Evolutionary conservation across 2,888 invertebrate genomes (phyloP), one percentile per base, ranked within the genome.

Genomic region (Leptinotarsa peninsularis): DNA sequence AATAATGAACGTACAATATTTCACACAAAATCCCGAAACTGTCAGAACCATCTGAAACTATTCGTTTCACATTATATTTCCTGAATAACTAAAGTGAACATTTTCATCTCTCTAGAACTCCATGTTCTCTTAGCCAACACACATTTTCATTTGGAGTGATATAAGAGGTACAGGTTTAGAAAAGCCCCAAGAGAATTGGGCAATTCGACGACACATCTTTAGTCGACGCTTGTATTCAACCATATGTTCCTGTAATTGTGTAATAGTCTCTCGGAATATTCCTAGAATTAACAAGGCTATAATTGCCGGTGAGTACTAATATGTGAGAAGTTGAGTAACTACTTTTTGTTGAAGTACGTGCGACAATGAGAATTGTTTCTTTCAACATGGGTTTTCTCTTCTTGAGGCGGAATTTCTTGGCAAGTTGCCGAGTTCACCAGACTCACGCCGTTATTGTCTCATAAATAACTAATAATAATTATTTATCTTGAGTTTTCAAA

Each of bases 271-370:
- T 72, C 68, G 50, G 13, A 72, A 72, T 72, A 33, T 77, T 77
- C 74, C 50, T 63, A 49, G 76, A 74, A 74, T 72, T 72, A 72
- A 72, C 72, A 69, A 74, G 66, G 52, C 71, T 66, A 72, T 77
- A 74, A 74, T 74, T 69, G 74, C n/a, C 50, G 66, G 66, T 72
- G 67, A 77, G 74, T 74, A 63, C 67, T 17, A 23, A 63, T 74
- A 77, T 72, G 76, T 77, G 76, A 74, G 72, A 67, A 67, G 66
- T 49, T 68, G 67, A 68, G 33, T 66, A 33, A 50, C 69, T 60
- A 72, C 72, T 74, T 74, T 56, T 63, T 43, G 33, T 33, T 43
- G 63, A 43, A 33, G 63, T 63, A 63, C 63, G 63, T 63, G 63
- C 63, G 33, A 63, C 27, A 63, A 63, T 63, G 63, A 43, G 13